Percentiles rank a stretch among this genome's conserved stretches.
Conservation (phyloP, 2,113 vertebrate genomes). For the Bothrops jararaca region DNA sequence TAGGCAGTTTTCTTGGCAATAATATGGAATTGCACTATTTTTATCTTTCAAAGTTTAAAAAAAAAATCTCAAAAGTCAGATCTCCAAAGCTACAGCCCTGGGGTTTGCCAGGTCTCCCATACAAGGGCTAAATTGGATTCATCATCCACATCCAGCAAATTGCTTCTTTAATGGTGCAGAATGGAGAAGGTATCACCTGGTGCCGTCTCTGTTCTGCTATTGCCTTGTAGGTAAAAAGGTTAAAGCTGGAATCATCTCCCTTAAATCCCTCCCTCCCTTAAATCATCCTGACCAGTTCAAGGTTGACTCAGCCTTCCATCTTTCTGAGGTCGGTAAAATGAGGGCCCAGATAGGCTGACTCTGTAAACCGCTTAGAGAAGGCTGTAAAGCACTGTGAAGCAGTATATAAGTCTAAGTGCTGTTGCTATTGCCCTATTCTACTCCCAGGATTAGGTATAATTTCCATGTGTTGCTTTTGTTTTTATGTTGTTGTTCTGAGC, state of each 20-base stretch:
- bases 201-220: not conserved
- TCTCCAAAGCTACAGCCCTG: not conserved
- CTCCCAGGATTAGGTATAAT: not conserved
- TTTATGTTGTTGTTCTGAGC: not conserved
- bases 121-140: not conserved
- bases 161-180: not conserved
- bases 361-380: too few relatives aligned
- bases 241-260: not conserved
- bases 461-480: not conserved
- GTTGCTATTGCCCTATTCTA: not conserved
- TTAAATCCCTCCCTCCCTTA: not conserved
- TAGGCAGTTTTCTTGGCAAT: not conserved
- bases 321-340: too few relatives aligned
- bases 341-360: too few relatives aligned
- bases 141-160: not conserved
- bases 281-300: too few relatives aligned
- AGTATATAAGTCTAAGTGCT: too few relatives aligned
- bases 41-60: not conserved
- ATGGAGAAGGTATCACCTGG: not conserved
- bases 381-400: too few relatives aligned
- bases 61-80: not conserved
- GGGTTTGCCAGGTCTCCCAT: not conserved
- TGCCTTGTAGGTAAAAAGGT: not conserved
- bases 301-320: too few relatives aligned
- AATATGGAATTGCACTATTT: not conserved